Evolutionary conservation across 2,888 invertebrate genomes (phyloP), one percentile per base, ranked within the genome.

Genomic region (Trichogramma evanescens): DNA sequence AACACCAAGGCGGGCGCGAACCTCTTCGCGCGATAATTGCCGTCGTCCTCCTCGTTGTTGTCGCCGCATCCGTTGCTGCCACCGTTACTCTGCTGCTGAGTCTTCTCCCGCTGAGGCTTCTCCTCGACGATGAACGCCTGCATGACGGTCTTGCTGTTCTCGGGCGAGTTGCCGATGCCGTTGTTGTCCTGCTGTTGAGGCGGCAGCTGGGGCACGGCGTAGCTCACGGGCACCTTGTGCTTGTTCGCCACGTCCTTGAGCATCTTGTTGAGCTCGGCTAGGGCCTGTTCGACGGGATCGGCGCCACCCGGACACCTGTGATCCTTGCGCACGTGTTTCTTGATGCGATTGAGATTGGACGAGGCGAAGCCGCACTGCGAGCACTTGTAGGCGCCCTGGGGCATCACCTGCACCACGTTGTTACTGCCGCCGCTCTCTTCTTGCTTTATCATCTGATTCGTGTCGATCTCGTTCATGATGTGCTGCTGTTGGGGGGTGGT

Each of bases 1-100:
- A 93, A 94, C 79, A 96, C 93, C 72, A 95, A 85, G 71, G 95
- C 93, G 68, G 95, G 92, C 74, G 93, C 88, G 80, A 95, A 90
- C 77, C 88, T 86, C 50, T 55, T 59, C 3, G 56, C 40, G 4
- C 55, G 13, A 26, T 41, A 10, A 8, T 9, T 45, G 6, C 5
- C 41, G 46, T 51, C 54, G 40, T 50, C 45, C 9, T 5, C 9
- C 2, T 44, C 41, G 46, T 51, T 52, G 40, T 50, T 43, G 63
- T 80, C 71, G 81, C 78, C 26, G 41, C 54, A 51, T 45, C 45
- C 49, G 40, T 26, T 39, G 39, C 50, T 50, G n/a, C 55, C 52
- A 39, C 50, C 50, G 9, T 38, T 42, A 5, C n/a, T 40, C 38
- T 48, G 49, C 38, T 43, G 51, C 7, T 50, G 51, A 26, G 26